Base-by-base conservation (phyloP, 2,888 invertebrate genomes). In the Tiliacea citrago region DNA sequence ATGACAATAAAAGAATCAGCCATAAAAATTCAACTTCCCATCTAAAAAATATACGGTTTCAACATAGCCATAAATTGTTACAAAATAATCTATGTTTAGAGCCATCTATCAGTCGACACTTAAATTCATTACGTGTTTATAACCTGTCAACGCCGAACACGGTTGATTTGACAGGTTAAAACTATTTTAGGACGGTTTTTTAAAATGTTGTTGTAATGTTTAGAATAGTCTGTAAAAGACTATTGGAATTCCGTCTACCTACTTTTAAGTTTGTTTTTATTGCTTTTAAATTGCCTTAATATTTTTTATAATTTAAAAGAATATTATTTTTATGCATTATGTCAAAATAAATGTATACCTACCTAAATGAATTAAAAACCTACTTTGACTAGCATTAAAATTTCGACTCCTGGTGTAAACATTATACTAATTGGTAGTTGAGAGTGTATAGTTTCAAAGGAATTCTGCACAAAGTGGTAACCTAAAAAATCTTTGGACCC, bases 41-140 rank as follows among this genome's bases (percentile, higher is more conserved):
- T 49, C n/a, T n/a, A n/a, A 66, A 74, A 60, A 63, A 66, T 66
- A 68, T 12, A 63, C n/a, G 49, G 63, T 82, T 78, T 79, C 65
- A 79, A 73, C 76, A 71, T 65, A 49, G 35, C 69, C 66, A 66
- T 86, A 75, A 80, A 73, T 70, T 68, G 60, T 73, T 76, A 82
- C 80, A 77, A 80, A 85, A 77, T 77, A 83, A 78, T 76, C 82
- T 77, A 68, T 77, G 81, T 80, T 74, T 73, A 68, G 72, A 75
- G 74, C 65, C 80, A 80, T 84, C 78, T 87, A 78, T 79, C 83
- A 67, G 53, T 85, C 78, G 53, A 51, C 86, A 79, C 82, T 68
- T 70, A 16, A 57, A 61, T 67, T 77, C 71, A 79, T 80, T 81
- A 88, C 65, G 75, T 72, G 66, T 82, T 86, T 87, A 82, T 68